Evolutionary conservation across 2,888 invertebrate genomes (phyloP).

Genomic region (Cecidostiba fungosa): DNA sequence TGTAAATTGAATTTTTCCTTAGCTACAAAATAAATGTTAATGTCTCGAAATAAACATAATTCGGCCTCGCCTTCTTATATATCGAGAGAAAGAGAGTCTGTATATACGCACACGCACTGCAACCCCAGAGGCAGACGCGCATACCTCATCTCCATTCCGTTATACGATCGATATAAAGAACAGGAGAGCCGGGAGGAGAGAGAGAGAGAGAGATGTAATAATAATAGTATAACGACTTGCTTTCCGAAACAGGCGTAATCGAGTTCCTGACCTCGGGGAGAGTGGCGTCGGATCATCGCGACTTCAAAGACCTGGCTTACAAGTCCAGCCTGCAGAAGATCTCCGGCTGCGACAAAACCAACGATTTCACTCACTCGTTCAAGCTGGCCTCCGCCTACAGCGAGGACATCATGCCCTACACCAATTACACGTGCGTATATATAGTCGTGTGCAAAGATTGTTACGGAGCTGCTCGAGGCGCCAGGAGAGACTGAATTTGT

Average conservation of each 20-base stretch:
- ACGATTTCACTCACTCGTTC: conserved; percentile 97
- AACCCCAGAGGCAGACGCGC: neutral
- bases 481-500: neutral
- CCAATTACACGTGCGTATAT: conserved; percentile 95
- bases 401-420: conserved; percentile 97
- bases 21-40: neutral
- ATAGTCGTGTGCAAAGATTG: neutral
- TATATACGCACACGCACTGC: too few relatives aligned
- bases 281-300: conserved; percentile 94
- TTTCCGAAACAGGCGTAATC: conserved; percentile 88
- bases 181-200: neutral
- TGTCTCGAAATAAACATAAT: neutral
- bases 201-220: neutral
- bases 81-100: too few relatives aligned
- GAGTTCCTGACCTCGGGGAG: conserved; percentile 96
- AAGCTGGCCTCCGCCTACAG: conserved; percentile 97
- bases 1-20: neutral
- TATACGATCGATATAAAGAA: neutral
- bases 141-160: conserved; percentile 6
- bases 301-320: conserved; percentile 98
- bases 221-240: neutral
- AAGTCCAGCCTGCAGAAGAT: conserved; percentile 95
- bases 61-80: neutral
- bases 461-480: neutral
- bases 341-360: conserved; percentile 91